Percentiles rank a stretch among this genome's conserved stretches.
Conservation (phyloP, 2,888 invertebrate genomes). For the Drosophila affinis region DNA sequence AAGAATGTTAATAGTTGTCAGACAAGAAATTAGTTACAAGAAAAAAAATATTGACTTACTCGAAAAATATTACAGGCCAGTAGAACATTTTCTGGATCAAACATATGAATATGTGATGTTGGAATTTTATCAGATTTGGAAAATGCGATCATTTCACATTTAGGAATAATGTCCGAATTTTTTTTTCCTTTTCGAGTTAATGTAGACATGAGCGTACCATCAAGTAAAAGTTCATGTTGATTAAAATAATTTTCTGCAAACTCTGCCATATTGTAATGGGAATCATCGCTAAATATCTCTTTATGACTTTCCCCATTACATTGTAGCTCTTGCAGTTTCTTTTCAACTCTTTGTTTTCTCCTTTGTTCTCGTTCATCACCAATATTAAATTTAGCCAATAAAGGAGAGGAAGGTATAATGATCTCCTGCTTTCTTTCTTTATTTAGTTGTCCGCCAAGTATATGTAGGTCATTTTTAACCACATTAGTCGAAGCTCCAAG, state of each 20-base stretch:
- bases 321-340: conserved; percentile 92
- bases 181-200: conserved; percentile 88
- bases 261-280: conserved; percentile 92
- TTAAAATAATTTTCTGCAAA: conserved; percentile 98
- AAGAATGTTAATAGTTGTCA: too few species aligned
- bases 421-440: conserved; percentile 19
- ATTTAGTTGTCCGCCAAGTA: not conserved
- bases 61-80: conserved; percentile 95
- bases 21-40: not conserved
- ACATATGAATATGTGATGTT: conserved; percentile 96
- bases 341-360: conserved; percentile 92
- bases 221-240: conserved; percentile 92
- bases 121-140: conserved; percentile 95
- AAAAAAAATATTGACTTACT: conserved; percentile 85
- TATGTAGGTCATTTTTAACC: not conserved
- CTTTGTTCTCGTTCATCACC: conserved; percentile 89
- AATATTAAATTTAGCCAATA: conserved; percentile 11
- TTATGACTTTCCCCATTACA: conserved; percentile 81
- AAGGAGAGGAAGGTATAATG: not conserved
- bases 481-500: conserved; percentile 46
- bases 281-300: conserved; percentile 34
- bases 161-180: conserved; percentile 91
- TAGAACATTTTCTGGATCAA: conserved; percentile 96
- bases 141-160: conserved; percentile 96
- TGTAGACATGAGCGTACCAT: conserved; percentile 94